Percentiles rank a stretch among this genome's conserved stretches.
Conservation (phyloP, 2,888 invertebrate species). For the Drosophila barbarae region DNA sequence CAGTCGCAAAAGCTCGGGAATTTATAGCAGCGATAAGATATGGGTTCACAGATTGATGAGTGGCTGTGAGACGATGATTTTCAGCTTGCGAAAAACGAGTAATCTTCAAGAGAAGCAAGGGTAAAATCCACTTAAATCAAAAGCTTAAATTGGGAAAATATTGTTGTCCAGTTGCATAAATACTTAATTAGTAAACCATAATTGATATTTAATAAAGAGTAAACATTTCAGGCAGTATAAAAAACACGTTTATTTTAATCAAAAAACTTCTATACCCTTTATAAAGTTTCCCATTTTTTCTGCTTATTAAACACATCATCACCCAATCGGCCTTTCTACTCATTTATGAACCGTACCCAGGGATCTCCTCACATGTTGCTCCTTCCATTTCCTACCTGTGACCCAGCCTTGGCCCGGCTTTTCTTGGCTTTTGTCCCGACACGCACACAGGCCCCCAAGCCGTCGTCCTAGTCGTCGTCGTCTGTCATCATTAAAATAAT, state of each 20-base stretch:
- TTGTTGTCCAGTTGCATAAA: not conserved
- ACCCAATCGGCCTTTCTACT: not conserved
- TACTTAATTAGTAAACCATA: not conserved
- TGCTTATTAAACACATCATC: not conserved
- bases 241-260: too few species aligned
- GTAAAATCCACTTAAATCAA: not conserved
- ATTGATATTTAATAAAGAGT: not conserved
- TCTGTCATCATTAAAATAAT: constrained; percentile 71
- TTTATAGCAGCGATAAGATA: not conserved
- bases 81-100: not conserved
- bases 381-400: not conserved
- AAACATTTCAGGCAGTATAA: not conserved
- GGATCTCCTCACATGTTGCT: not conserved
- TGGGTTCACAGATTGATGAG: constrained; percentile 22
- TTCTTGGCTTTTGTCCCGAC: constrained; percentile 60
- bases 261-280: not conserved
- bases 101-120: not conserved
- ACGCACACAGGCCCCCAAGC: constrained; percentile 47
- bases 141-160: not conserved
- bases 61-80: not conserved
- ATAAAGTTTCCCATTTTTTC: too few species aligned
- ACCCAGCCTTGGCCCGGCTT: constrained; percentile 36
- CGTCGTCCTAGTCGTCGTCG: constrained; percentile 21
- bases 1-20: not conserved
- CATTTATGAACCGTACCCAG: not conserved